Evolutionary conservation across 2,113 vertebrate species (phyloP).

Genomic region (Lepus timidus): DNA sequence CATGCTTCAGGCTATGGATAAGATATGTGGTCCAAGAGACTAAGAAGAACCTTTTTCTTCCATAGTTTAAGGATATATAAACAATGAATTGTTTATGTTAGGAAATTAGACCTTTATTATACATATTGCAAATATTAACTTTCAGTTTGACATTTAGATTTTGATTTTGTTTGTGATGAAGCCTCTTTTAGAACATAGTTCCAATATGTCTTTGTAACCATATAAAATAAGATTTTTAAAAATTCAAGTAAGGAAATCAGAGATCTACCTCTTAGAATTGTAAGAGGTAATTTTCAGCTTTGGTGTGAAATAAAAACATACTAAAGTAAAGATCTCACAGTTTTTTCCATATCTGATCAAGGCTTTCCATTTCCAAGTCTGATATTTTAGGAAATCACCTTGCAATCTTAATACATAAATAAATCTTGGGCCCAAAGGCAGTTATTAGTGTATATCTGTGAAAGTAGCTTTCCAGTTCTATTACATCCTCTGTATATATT

Average conservation of each 20-base stretch:
- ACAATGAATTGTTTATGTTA: neutral
- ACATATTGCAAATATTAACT: neutral
- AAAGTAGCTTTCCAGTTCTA: slow-evolving; percentile 20
- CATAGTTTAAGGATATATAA: slow-evolving; percentile 17
- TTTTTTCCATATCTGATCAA: slow-evolving; percentile 7
- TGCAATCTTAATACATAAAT: neutral
- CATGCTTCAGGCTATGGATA: neutral
- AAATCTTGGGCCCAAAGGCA: neutral
- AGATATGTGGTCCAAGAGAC: neutral
- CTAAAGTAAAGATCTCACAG: neutral
- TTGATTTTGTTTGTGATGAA: slow-evolving; percentile 24
- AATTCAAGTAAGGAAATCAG: slow-evolving; percentile 1
- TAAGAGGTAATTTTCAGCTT: slow-evolving; percentile 41
- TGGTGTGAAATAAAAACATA: neutral
- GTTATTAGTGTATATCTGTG: slow-evolving; percentile 5
- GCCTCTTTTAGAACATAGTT: neutral
- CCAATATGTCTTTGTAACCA: neutral
- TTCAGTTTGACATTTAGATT: neutral
- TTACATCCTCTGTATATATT: neutral
- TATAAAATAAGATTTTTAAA: neutral
- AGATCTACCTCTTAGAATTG: neutral
- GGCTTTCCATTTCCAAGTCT: slow-evolving; percentile 31
- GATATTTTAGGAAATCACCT: neutral
- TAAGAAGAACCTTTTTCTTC: neutral
- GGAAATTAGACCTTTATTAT: neutral